Evolutionary conservation across 2,113 vertebrate genomes (phyloP), one percentile per base, ranked within the genome.

Genomic region (Phyllostomus discolor): DNA sequence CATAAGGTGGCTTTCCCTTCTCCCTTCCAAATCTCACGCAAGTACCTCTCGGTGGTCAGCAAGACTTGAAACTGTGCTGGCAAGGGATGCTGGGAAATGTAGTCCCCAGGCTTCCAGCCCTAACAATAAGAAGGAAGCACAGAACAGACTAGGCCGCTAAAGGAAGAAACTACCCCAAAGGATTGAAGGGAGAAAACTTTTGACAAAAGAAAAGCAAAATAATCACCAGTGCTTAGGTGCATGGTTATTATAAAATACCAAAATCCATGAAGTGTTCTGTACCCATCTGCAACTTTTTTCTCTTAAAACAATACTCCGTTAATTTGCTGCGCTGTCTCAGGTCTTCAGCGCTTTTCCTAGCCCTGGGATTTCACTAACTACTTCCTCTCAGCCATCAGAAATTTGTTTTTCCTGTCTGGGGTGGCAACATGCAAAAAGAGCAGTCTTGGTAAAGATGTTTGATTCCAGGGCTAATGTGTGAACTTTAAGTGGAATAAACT

Each of bases 31-130:
- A 79, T 43, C 20, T 75, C 26, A 14, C 2, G 12, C 20, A 14
- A 26, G 43, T 24, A 16, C 31, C 33, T 73, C 62, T 46, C 46
- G 72, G 2, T 10, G 24, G 5, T 78, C 67, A 72, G 48, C 11
- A 1, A 10, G 54, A 62, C 19, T n/a, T 1, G 46, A 88, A 81
- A 79, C 38, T 67, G 73, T 78, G 35, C 14, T 69, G 54, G 59
- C 48, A 84, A 92, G 35, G 78, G 17, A 52, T 82, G n/a, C 57
- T 88, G 85, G 81, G 85, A 69, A 91, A 93, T 52, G 86, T 80
- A 70, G 87, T 87, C 83, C 46, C 20, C 41, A 66, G 57, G 4
- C 33, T 76, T 87, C 33, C 22, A 35, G 33, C 26, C 22, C 35
- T 35, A 22, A 43, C 24, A 48, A 15, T 9, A 59, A 82, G 17